phyloP scores from a whole-genome alignment of 2,797 vertebrate genomes.

The Poecilia picta region DNA sequence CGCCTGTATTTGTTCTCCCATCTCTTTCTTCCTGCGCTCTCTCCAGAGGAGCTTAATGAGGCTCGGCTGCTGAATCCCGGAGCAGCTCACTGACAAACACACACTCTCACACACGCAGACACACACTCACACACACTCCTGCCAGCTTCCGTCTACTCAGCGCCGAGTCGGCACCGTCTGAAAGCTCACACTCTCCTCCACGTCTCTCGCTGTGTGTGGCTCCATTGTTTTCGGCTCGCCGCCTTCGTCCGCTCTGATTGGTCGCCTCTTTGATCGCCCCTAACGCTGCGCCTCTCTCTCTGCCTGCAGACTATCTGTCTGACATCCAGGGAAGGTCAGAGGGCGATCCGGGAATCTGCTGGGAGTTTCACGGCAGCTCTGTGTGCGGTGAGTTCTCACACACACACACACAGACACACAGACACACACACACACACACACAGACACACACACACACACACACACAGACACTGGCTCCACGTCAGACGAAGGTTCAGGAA shows the following conservation, averaged over 20 bases:
- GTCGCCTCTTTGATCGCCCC: constrained; percentile 39
- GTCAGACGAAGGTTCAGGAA: not conserved
- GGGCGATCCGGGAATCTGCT: constrained; percentile 82
- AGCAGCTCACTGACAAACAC: constrained; percentile 54
- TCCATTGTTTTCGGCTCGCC: constrained; percentile 46
- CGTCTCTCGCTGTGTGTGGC: constrained; percentile 26
- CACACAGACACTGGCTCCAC: not conserved
- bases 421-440: not conserved
- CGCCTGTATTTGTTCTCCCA: constrained; percentile 52
- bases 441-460: not conserved
- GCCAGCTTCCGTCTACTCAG: constrained; percentile 59
- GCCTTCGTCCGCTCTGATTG: constrained; percentile 51
- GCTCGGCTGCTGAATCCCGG: constrained; percentile 70
- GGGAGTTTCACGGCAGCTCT: constrained; percentile 90
- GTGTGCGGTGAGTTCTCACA: constrained; percentile 84
- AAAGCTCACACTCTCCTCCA: constrained; percentile 66
- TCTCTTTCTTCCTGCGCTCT: constrained; percentile 36
- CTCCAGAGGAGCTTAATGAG: constrained; percentile 73
- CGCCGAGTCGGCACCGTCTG: constrained; percentile 64
- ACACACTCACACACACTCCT: constrained; percentile 33
- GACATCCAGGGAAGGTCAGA: constrained; percentile 88
- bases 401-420: not conserved
- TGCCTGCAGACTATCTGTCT: constrained; percentile 86
- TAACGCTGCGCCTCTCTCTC: constrained; percentile 43
- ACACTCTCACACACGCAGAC: constrained; percentile 16